phyloP scores from a whole-genome alignment of 2,113 vertebrate species.

The Mobula hypostoma region DNA sequence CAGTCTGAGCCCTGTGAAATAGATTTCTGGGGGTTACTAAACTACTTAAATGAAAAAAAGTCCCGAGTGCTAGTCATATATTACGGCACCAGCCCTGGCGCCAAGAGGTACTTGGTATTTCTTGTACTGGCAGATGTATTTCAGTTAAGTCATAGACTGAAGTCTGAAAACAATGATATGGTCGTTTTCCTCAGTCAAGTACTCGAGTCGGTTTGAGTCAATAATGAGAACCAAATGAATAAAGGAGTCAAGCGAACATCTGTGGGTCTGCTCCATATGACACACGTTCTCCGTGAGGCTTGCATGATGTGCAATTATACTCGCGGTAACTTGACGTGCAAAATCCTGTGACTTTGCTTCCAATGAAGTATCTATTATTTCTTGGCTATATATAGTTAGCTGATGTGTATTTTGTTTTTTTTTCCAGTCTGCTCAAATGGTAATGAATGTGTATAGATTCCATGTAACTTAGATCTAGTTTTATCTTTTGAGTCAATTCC shows the following conservation, averaged over 20 bases:
- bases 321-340: constrained; percentile 59
- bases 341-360: constrained; percentile 47
- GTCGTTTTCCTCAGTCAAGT: constrained; percentile 69
- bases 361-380: neutral
- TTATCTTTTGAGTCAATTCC: neutral
- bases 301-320: constrained; percentile 58
- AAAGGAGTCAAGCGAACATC: constrained; percentile 65
- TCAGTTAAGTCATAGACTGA: constrained; percentile 66
- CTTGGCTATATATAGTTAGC: neutral
- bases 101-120: constrained; percentile 61
- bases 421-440: neutral
- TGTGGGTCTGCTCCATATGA: constrained; percentile 61
- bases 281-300: constrained; percentile 65
- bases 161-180: constrained; percentile 74
- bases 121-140: constrained; percentile 67
- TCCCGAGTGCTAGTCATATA: constrained; percentile 57
- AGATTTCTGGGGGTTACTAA: constrained; percentile 58
- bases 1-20: constrained; percentile 51
- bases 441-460: neutral
- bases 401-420: neutral
- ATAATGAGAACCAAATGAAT: constrained; percentile 83
- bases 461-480: neutral
- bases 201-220: constrained; percentile 62
- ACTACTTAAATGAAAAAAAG: constrained; percentile 56
- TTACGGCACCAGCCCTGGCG: constrained; percentile 60